Percentiles rank a stretch among this genome's conserved stretches.
phyloP scores from a whole-genome alignment of 2,113 vertebrate genomes.

The Condylura cristata region DNA sequence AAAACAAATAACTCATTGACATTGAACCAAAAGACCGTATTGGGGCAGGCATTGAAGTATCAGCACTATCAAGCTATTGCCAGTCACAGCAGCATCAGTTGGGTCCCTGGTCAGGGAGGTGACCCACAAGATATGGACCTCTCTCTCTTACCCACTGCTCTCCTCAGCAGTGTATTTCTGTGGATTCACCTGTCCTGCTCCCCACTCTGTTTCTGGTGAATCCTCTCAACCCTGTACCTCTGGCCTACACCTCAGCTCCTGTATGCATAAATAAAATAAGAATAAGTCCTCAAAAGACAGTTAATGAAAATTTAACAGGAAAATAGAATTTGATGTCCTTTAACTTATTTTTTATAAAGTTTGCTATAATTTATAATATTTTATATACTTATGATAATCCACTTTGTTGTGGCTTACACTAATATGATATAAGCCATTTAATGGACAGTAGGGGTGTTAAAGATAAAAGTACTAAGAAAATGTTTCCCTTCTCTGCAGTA shows the following conservation, averaged over 20 bases:
- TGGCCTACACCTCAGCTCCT: too few species aligned
- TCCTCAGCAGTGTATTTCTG: too few species aligned
- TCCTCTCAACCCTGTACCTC: too few species aligned
- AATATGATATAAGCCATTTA: neutral
- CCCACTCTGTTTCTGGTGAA: too few species aligned
- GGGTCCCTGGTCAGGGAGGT: too few species aligned
- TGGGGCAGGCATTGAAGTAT: too few species aligned
- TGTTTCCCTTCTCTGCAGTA: conserved; percentile 15
- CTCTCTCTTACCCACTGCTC: too few species aligned
- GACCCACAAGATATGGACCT: too few species aligned
- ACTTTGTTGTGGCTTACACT: neutral
- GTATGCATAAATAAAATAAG: too few species aligned
- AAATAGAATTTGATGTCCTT: neutral
- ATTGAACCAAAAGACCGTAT: conserved; percentile 21
- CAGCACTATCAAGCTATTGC: too few species aligned
- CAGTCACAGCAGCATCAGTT: too few species aligned
- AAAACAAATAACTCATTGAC: neutral
- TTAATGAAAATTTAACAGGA: neutral
- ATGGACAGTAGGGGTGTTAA: neutral
- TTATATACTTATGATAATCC: neutral
- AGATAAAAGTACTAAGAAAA: conserved; percentile 38
- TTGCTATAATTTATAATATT: neutral
- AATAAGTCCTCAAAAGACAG: conserved; percentile 4
- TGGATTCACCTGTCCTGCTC: too few species aligned
- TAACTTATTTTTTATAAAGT: neutral